Conservation (phyloP, 2,888 invertebrate genomes). For the Zaprionus obscuricornis region DNA sequence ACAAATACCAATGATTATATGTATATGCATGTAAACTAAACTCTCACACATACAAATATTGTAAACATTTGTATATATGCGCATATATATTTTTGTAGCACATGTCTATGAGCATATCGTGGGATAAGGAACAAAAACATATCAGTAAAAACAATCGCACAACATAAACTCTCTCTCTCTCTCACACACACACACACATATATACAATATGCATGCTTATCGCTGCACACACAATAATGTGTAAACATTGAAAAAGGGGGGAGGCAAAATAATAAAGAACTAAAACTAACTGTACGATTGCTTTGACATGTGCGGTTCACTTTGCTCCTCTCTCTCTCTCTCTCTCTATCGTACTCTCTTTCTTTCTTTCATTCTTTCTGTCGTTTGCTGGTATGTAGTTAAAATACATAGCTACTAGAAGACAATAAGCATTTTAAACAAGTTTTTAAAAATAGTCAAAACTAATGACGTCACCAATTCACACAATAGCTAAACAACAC, state of each 20-base stretch:
- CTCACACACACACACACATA: slow-evolving; percentile 8
- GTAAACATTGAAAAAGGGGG: slow-evolving; percentile 55
- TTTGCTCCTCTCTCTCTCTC: slow-evolving; percentile 10
- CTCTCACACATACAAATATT: not conserved
- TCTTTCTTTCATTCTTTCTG: no score
- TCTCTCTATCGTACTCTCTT: no score
- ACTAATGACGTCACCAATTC: slow-evolving; percentile 62
- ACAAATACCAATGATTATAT: no score
- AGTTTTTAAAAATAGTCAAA: slow-evolving; percentile 59
- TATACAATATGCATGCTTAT: slow-evolving; percentile 47
- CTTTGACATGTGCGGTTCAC: slow-evolving; percentile 29
- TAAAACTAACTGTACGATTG: slow-evolving; percentile 10
- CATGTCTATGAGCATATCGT: slow-evolving; percentile 32
- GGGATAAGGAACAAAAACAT: slow-evolving; percentile 53
- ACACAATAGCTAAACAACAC: slow-evolving; percentile 42
- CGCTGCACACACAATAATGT: slow-evolving; percentile 18
- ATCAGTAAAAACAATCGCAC: slow-evolving; percentile 40
- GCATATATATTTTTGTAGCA: slow-evolving; percentile 2
- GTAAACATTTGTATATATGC: not conserved
- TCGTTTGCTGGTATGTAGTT: slow-evolving; percentile 10
- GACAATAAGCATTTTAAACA: slow-evolving; percentile 59
- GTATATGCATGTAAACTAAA: slow-evolving; percentile 20
- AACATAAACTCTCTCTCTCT: slow-evolving; percentile 13
- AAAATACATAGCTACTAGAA: slow-evolving; percentile 20
- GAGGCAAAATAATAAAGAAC: slow-evolving; percentile 23